Evolutionary conservation across 2,797 vertebrate species (phyloP).

Genomic region (Sebastes trivittatus): DNA sequence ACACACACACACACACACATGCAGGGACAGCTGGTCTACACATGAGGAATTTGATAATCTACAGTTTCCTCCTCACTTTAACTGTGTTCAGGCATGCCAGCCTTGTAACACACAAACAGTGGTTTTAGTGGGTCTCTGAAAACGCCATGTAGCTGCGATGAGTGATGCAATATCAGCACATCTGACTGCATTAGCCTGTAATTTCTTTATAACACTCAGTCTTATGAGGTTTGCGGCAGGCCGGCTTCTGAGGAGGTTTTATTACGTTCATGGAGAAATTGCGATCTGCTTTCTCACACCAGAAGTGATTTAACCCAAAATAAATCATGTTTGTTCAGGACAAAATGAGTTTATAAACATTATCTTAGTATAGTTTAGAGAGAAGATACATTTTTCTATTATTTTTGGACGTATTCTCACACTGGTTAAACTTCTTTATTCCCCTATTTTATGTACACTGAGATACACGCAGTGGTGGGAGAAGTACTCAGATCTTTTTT

Average conservation of each 20-base stretch:
- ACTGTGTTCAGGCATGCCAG: conserved; percentile 67
- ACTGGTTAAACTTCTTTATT: background rate
- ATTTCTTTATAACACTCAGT: background rate
- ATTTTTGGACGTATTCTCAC: background rate
- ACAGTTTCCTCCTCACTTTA: conserved; percentile 67
- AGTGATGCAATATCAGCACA: conserved; percentile 31
- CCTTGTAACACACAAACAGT: conserved; percentile 1
- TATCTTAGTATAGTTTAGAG: background rate
- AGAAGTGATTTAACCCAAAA: background rate
- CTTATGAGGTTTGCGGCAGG: background rate
- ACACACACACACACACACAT: conserved; percentile 24
- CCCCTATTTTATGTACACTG: background rate
- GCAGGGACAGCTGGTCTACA: conserved; percentile 74
- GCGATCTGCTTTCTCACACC: background rate
- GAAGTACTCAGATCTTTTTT: no score
- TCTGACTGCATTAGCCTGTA: conserved; percentile 4
- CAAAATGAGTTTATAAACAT: background rate
- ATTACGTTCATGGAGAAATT: background rate
- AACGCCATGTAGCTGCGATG: background rate
- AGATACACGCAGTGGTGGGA: background rate
- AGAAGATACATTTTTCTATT: background rate
- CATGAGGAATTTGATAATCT: conserved; percentile 78
- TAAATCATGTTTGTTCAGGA: background rate
- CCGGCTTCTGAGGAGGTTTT: background rate
- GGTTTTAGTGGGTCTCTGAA: background rate